Evolutionary conservation across 2,888 invertebrate genomes (phyloP), one percentile per base, ranked within the genome.

Genomic region (Fabriciana adippe): DNA sequence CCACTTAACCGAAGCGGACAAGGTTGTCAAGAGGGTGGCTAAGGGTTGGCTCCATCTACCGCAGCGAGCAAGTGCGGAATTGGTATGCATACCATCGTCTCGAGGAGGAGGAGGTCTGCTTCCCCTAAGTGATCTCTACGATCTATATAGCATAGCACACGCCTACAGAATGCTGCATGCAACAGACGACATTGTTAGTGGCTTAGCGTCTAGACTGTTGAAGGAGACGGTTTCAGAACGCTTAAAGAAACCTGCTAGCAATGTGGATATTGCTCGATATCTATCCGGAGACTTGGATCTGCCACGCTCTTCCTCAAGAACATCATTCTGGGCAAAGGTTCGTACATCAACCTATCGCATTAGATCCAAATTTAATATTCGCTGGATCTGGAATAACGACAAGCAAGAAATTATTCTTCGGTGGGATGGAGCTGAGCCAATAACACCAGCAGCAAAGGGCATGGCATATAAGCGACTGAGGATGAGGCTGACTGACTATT

Each of bases 371-470:
- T 5, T 50, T 14, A 50, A 50, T 8, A 16, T 50, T 6, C 50
- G 50, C 6, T 50, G 50, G n/a, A n/a, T n/a, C n/a, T n/a, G n/a
- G 57, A 67, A 67, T 70, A 48, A 47, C 15, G 59, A 59, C 16
- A 16, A 35, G 14, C 21, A 14, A n/a, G 31, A 55, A n/a, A 55
- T 55, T 6, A 55, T 35, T 26, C 11, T 55, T 2, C 31, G 8
- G 5, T 18, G 45, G 16, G 16, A n/a, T 51, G n/a, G 3, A 16
- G n/a, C 6, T 15, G 50, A 14, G 6, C n/a, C 16, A n/a, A 15
- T 51, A 2, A 51, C 50, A 14, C 50, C 50, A n/a, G 8, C n/a
- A n/a, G n/a, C 50, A 15, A 51, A 51, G 0, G 11, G 6, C 8
- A n/a, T 51, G 6, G n/a, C 50, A 14, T 51, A 14, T 16, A 51